Percentiles rank a stretch among this genome's conserved stretches.
Evolutionary conservation across 1,140 invertebrate species (phyloP).

Genomic region (Oryctes rhinoceros): DNA sequence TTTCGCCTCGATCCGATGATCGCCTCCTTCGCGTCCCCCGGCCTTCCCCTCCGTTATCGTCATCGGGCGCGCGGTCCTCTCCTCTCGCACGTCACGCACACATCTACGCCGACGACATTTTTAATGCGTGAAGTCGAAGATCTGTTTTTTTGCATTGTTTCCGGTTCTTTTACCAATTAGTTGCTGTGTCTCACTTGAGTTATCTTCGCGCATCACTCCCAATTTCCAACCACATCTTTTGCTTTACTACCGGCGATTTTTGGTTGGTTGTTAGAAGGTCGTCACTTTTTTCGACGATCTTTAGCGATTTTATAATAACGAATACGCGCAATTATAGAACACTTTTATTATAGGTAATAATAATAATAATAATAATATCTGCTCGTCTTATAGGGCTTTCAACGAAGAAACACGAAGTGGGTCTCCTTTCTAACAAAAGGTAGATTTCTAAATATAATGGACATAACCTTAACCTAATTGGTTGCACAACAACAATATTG

Average conservation of each 20-base stretch:
- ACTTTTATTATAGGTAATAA: neutral
- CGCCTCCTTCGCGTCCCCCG: conserved; percentile 1
- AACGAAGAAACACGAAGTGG: neutral
- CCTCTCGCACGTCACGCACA: conserved; percentile 16
- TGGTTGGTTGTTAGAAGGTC: neutral
- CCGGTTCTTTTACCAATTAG: conserved; percentile 54
- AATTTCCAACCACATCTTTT: neutral
- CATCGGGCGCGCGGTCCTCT: conserved; percentile 1
- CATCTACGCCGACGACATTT: conserved; percentile 41
- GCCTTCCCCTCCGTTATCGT: neutral
- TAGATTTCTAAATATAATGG: neutral
- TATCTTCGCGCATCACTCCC: conserved; percentile 20
- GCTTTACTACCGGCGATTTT: conserved; percentile 10
- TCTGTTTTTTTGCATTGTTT: conserved; percentile 52
- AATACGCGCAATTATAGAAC: neutral
- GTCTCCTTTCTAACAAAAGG: neutral
- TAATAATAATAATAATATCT: neutral
- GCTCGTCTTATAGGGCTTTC: neutral
- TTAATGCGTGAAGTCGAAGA: conserved; percentile 49
- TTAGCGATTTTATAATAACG: neutral
- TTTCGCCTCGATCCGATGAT: conserved; percentile 24
- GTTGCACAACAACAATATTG: too few species aligned
- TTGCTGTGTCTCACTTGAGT: conserved; percentile 37
- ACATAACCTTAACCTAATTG: neutral
- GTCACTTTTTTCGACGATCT: neutral